Conservation (phyloP, 2,797 vertebrate species). For the Rhinichthys osculus region DNA sequence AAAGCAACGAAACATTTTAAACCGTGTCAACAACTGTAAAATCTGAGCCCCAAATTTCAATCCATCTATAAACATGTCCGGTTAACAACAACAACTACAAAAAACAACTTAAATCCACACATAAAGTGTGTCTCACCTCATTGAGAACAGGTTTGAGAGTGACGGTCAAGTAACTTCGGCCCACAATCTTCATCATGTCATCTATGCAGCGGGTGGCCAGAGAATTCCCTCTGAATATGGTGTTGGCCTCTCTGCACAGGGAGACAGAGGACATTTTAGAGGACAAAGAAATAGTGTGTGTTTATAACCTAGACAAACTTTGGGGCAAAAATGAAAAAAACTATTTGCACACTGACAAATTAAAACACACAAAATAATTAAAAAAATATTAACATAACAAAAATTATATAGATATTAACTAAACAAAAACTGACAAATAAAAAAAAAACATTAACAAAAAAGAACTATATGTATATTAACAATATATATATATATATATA, state of each 20-base stretch:
- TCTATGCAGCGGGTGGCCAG: slow-evolving; percentile 95
- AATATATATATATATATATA: background rate
- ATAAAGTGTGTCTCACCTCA: slow-evolving; percentile 85
- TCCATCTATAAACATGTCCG: background rate
- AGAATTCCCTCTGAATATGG: slow-evolving; percentile 96
- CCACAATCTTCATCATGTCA: slow-evolving; percentile 99
- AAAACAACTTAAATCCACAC: no score
- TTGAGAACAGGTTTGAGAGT: slow-evolving; percentile 96
- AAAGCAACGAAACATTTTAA: background rate
- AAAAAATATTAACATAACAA: background rate
- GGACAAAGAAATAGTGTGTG: background rate
- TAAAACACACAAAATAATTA: no score
- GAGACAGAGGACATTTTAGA: background rate
- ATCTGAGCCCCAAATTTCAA: background rate
- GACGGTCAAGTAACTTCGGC: slow-evolving; percentile 94
- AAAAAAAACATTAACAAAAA: background rate
- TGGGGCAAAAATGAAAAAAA: background rate
- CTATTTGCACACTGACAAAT: background rate
- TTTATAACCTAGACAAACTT: background rate
- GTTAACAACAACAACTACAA: no score
- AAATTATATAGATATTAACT: background rate
- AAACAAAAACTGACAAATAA: background rate
- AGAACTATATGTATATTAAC: background rate
- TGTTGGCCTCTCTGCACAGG: slow-evolving; percentile 91
- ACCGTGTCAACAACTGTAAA: background rate